These are phyloP conservation scores for Asteroscopus sphinx DNA, from an alignment of 2,888 invertebrate genomes.

Conservation along the genomic window DNA sequence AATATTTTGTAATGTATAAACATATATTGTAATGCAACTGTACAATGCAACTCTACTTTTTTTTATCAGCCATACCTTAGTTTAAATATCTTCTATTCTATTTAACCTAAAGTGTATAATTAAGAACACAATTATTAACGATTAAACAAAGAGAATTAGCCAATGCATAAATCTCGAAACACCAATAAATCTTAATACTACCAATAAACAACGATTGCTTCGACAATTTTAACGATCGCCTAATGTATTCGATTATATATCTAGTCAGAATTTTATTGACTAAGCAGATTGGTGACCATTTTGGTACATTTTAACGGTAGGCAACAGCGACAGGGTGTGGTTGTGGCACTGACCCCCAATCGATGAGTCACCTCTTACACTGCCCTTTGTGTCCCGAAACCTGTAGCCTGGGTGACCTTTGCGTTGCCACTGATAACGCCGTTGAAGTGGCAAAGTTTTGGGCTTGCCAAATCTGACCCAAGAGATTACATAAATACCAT, in stretches of 20 bases:
- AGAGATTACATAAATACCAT: too few relatives aligned
- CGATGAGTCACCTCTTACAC: too few relatives aligned
- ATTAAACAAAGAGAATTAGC: conserved; percentile 8
- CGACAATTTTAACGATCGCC: conserved; percentile 41
- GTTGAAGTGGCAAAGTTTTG: too few relatives aligned
- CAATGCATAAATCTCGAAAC: conserved; percentile 24
- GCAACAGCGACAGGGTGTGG: too few relatives aligned
- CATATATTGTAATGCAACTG: background rate
- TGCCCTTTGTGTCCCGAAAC: too few relatives aligned
- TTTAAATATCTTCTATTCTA: background rate
- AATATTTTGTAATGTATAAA: background rate
- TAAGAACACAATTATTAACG: too few relatives aligned
- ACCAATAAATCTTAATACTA: conserved; percentile 32
- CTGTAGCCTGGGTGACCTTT: too few relatives aligned
- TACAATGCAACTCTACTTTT: background rate
- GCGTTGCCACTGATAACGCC: too few relatives aligned
- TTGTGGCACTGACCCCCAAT: too few relatives aligned
- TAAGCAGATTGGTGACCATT: conserved; percentile 32
- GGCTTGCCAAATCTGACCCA: too few relatives aligned
- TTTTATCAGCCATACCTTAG: background rate
- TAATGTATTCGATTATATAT: conserved; percentile 36
- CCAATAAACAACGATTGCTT: conserved; percentile 20
- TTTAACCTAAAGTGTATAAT: background rate
- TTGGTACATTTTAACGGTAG: conserved; percentile 39
- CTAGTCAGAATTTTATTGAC: conserved; percentile 16